These are phyloP conservation scores for Lophotis ruficrista DNA, from an alignment of 2,113 vertebrate genomes.

Conservation along the genomic window DNA sequence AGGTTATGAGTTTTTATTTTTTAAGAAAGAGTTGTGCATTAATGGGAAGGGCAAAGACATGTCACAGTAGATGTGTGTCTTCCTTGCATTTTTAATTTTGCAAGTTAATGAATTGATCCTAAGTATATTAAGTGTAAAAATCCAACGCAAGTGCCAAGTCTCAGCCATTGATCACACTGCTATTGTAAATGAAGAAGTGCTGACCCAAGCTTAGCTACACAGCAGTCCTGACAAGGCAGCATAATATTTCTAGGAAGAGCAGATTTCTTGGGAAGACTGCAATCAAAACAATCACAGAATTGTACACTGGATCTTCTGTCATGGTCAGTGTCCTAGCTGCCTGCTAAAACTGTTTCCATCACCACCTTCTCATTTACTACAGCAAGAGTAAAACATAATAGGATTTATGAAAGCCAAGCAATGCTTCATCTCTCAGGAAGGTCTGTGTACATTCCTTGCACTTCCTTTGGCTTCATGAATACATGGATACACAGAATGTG, in stretches of 20 bases:
- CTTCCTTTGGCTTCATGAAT: not conserved
- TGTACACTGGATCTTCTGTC: not conserved
- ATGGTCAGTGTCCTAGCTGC: not conserved
- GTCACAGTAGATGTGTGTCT: not conserved
- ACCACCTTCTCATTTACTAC: not conserved
- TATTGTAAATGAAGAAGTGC: not conserved
- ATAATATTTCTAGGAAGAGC: conserved; percentile 1
- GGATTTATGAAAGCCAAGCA: not conserved
- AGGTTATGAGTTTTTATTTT: not conserved
- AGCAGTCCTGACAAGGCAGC: not conserved
- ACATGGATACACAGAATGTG: not conserved
- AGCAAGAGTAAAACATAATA: not conserved
- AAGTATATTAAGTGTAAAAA: not conserved
- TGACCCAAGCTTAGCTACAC: not conserved
- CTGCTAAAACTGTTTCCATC: not conserved
- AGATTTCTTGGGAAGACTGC: conserved; percentile 17
- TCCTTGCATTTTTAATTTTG: not conserved
- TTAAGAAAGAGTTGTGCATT: not conserved
- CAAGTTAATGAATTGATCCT: not conserved
- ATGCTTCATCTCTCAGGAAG: not conserved
- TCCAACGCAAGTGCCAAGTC: not conserved
- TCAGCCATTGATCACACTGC: not conserved
- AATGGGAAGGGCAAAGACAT: not conserved
- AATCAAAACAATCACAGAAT: not conserved
- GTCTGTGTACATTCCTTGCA: not conserved